Evolutionary conservation across 2,113 vertebrate genomes (phyloP).

Genomic region (Paralichthys olivaceus): DNA sequence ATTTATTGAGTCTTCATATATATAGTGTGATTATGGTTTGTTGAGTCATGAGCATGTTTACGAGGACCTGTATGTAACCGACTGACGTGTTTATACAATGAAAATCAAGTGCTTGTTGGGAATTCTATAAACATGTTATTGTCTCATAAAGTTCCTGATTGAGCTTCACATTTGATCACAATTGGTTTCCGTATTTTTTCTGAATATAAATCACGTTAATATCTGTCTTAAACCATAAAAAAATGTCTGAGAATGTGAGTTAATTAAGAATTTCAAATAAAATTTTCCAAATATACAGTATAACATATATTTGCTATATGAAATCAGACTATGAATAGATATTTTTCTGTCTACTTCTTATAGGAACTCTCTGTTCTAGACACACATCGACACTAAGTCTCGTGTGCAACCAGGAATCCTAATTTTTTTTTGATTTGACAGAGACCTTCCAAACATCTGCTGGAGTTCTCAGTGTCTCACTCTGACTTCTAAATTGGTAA

Average conservation of each 20-base stretch:
- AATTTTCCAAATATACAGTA: background rate
- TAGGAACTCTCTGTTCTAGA: conserved; percentile 18
- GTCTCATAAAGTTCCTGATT: background rate
- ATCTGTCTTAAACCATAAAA: background rate
- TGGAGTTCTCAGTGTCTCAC: conserved; percentile 59
- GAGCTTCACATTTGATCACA: too few species aligned
- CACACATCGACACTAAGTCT: conserved; percentile 22
- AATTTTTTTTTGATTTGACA: conserved; percentile 5
- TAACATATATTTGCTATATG: background rate
- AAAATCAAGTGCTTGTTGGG: background rate
- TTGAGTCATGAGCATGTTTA: background rate
- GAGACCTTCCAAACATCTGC: conserved; percentile 62
- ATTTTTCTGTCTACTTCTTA: background rate
- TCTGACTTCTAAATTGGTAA: conserved; percentile 66
- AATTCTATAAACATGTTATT: background rate
- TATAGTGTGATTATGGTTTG: background rate
- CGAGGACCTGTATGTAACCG: background rate
- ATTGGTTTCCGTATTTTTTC: too few species aligned
- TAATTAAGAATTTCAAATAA: conserved; percentile 1
- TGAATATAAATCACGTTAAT: background rate
- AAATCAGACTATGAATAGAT: background rate
- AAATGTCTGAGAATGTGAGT: background rate
- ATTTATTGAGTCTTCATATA: background rate
- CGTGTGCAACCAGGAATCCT: conserved; percentile 16
- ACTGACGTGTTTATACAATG: background rate